Conservation (phyloP, 2,888 invertebrate species). For the Tortrix viridana region DNA sequence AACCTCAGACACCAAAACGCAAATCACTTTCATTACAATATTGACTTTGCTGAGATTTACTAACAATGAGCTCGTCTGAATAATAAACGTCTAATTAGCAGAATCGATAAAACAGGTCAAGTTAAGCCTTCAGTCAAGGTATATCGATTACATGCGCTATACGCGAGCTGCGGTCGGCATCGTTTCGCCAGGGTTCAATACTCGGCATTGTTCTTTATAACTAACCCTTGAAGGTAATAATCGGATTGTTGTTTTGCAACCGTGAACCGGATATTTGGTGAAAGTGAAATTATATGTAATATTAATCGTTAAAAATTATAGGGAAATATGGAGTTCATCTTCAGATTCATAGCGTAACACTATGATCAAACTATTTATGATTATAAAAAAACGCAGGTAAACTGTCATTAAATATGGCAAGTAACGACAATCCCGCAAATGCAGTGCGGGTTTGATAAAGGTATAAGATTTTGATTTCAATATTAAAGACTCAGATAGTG, state of each 20-base stretch:
- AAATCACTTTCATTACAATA: too few relatives aligned
- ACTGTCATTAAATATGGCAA: too few relatives aligned
- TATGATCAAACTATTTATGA: too few relatives aligned
- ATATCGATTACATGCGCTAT: constrained; percentile 19
- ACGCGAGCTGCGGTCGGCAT: constrained; percentile 24
- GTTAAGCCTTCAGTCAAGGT: constrained; percentile 16
- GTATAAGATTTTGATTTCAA: too few relatives aligned
- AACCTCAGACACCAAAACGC: too few relatives aligned
- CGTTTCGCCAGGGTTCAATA: constrained; percentile 9
- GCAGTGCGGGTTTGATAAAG: too few relatives aligned
- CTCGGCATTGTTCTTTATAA: background rate
- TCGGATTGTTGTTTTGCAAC: background rate
- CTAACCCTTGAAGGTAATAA: background rate
- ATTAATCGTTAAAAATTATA: background rate
- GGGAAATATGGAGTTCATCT: too few relatives aligned
- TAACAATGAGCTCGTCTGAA: background rate
- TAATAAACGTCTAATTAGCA: background rate
- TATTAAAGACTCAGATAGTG: too few relatives aligned
- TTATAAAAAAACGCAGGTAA: too few relatives aligned
- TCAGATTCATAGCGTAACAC: too few relatives aligned
- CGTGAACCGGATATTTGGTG: too few relatives aligned
- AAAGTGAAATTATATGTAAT: background rate
- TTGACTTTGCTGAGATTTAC: background rate
- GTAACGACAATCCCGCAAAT: too few relatives aligned
- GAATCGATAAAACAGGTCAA: constrained; percentile 9